phyloP scores from a whole-genome alignment of 2,113 vertebrate species.

The Apteryx mantelli region DNA sequence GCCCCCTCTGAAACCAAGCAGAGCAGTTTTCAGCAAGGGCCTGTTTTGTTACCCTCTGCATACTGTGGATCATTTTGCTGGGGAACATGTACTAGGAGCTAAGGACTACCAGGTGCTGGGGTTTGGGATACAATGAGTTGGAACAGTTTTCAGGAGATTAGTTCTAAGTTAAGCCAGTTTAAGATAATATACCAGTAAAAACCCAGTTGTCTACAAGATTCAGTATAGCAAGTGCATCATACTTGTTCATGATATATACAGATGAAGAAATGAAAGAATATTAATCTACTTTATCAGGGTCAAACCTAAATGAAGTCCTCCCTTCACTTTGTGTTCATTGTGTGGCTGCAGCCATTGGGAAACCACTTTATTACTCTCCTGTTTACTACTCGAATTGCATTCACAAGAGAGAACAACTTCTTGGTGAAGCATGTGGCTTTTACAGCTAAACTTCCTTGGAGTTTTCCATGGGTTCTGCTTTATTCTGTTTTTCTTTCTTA shows the following conservation, averaged over 20 bases:
- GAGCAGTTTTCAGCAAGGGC: background rate
- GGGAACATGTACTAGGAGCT: background rate
- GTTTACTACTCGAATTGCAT: background rate
- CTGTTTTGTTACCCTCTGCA: background rate
- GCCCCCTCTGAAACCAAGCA: background rate
- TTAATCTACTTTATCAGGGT: background rate
- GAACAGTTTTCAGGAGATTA: background rate
- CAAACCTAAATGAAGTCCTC: background rate
- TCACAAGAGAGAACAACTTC: background rate
- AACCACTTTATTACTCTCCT: fast-evolving
- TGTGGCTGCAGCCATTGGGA: background rate
- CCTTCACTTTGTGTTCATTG: background rate
- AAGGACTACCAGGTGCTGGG: background rate
- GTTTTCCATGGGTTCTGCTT: background rate
- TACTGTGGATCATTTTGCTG: background rate
- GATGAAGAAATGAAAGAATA: background rate
- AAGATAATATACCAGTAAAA: background rate
- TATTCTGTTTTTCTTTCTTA: background rate
- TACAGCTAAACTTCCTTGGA: background rate
- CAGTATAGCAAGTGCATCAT: background rate
- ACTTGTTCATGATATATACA: background rate
- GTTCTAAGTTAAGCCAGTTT: background rate
- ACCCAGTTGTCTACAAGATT: background rate
- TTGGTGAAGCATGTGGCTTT: background rate
- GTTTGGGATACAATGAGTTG: background rate